Evolutionary conservation across 92 coral and sea anemone species (phyloP).

Genomic region (Desmophyllum pertusum): DNA sequence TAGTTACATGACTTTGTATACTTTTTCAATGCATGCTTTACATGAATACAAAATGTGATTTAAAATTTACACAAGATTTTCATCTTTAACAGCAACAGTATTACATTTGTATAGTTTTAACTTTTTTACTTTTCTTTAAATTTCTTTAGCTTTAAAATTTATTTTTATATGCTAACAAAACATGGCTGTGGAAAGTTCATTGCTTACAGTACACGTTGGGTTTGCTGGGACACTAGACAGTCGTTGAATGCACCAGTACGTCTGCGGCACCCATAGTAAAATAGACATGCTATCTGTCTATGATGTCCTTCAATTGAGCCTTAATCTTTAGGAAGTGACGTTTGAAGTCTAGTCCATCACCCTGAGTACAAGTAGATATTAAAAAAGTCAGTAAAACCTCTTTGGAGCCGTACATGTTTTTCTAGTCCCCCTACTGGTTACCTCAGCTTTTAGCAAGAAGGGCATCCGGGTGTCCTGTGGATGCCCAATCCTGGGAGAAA

Average conservation of each 20-base stretch:
- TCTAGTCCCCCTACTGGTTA: too few species aligned
- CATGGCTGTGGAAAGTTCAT: not conserved
- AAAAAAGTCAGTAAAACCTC: conserved; percentile 15
- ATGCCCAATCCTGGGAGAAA: too few species aligned
- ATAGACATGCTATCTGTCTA: conserved; percentile 33
- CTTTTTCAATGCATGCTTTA: not conserved
- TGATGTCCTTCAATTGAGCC: conserved; percentile 79
- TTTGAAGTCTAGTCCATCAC: conserved; percentile 97
- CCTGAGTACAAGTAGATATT: conserved; percentile 76
- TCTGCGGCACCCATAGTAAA: not conserved
- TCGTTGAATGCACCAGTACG: not conserved
- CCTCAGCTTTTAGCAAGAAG: too few species aligned
- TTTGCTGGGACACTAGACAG: not conserved
- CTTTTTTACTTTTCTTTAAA: not conserved
- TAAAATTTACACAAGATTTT: not conserved
- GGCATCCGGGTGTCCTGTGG: too few species aligned
- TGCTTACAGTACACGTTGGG: not conserved
- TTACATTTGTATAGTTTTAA: not conserved
- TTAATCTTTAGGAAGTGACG: conserved; percentile 93
- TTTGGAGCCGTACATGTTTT: too few species aligned
- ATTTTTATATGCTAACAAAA: not conserved
- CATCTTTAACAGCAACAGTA: conserved; percentile 22
- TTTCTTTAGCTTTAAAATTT: not conserved
- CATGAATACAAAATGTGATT: not conserved
- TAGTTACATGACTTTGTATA: not conserved